Evolutionary conservation across 2,797 vertebrate genomes (phyloP).

Genomic region (Tenualosa ilisha): DNA sequence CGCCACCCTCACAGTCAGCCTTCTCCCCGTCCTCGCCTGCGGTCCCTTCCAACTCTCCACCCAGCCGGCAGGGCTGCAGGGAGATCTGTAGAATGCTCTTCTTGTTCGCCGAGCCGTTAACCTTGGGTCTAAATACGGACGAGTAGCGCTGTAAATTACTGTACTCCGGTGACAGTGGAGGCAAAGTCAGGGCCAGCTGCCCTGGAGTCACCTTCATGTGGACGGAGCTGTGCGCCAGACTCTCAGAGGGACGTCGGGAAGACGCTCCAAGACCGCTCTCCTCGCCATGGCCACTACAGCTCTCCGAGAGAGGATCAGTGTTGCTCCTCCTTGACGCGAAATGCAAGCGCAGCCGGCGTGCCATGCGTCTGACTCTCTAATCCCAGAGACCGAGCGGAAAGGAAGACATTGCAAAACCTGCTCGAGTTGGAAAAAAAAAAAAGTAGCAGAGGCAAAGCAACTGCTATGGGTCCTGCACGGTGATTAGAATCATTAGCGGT

Average conservation of each 20-base stretch:
- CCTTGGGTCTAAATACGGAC: slow-evolving; percentile 74
- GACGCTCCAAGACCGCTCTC: slow-evolving; percentile 66
- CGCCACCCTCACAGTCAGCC: slow-evolving; percentile 54
- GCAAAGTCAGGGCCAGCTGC: slow-evolving; percentile 59
- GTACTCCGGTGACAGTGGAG: slow-evolving; percentile 75
- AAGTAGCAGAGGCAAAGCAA: slow-evolving; percentile 69
- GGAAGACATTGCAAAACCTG: slow-evolving; percentile 73
- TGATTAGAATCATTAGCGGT: slow-evolving; percentile 80
- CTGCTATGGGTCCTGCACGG: slow-evolving; percentile 72
- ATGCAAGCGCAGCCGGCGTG: slow-evolving; percentile 87
- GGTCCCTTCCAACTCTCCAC: slow-evolving; percentile 62
- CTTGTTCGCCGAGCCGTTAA: slow-evolving; percentile 67
- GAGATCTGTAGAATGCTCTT: slow-evolving; percentile 90
- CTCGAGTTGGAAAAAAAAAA: slow-evolving; percentile 42
- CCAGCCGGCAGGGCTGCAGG: slow-evolving; percentile 76
- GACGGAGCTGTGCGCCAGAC: slow-evolving; percentile 71
- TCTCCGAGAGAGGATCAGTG: slow-evolving; percentile 87
- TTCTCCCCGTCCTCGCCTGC: slow-evolving; percentile 68
- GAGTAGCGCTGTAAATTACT: slow-evolving; percentile 71
- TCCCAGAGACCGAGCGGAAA: slow-evolving; percentile 72
- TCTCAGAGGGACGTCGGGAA: slow-evolving; percentile 67
- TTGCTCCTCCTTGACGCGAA: slow-evolving; percentile 91
- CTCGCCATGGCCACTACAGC: slow-evolving; percentile 78
- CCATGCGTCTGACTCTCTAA: slow-evolving; percentile 89
- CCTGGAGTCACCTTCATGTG: slow-evolving; percentile 82